Evolutionary conservation across 2,113 vertebrate genomes (phyloP).

Genomic region (Nanorana parkeri): DNA sequence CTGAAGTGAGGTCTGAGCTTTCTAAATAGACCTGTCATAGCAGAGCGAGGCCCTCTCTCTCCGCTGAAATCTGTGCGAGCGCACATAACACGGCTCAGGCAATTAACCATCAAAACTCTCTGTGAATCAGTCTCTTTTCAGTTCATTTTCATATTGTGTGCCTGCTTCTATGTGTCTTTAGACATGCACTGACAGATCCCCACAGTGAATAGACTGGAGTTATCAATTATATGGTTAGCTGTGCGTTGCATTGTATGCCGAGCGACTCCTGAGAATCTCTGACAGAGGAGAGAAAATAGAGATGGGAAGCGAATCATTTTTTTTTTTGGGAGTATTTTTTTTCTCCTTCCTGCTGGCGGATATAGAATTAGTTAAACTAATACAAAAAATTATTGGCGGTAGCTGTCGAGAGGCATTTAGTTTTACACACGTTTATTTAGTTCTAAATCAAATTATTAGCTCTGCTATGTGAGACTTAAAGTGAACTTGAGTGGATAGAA

Average conservation of each 20-base stretch:
- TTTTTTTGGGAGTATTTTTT: slow-evolving; percentile 34
- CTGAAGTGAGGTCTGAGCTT: slow-evolving; percentile 51
- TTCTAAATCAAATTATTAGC: too few relatives aligned
- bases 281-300: slow-evolving; percentile 72
- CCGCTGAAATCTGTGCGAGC: slow-evolving; percentile 66
- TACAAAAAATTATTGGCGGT: slow-evolving; percentile 14
- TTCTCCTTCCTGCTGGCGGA: slow-evolving; percentile 9
- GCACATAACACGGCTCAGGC: slow-evolving; percentile 69
- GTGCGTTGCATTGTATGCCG: slow-evolving; percentile 72
- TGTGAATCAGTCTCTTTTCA: slow-evolving; percentile 63
- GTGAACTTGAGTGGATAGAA: too few relatives aligned
- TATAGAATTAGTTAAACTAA: slow-evolving; percentile 27
- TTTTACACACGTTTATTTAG: too few relatives aligned
- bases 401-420: neutral
- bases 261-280: slow-evolving; percentile 64
- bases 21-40: slow-evolving; percentile 79
- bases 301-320: slow-evolving; percentile 70
- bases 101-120: slow-evolving; percentile 79
- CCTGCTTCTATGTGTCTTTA: slow-evolving; percentile 72
- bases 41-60: slow-evolving; percentile 53
- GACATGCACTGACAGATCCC: slow-evolving; percentile 78
- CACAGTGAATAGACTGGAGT: slow-evolving; percentile 74
- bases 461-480: too few relatives aligned
- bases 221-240: slow-evolving; percentile 82
- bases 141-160: slow-evolving; percentile 75